phyloP scores from a whole-genome alignment of 2,888 invertebrate species.

The Monopis laevigella region DNA sequence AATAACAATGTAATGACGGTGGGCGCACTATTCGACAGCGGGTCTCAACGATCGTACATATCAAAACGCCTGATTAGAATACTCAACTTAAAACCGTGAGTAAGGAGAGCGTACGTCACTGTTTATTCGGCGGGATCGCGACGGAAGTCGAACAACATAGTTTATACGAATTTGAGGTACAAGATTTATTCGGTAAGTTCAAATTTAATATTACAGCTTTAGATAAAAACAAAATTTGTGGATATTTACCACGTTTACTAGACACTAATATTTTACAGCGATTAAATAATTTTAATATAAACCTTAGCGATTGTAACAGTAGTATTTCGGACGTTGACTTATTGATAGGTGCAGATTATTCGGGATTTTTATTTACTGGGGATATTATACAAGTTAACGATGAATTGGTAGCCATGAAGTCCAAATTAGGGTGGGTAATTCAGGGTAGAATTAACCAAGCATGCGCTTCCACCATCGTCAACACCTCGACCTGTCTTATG shows the following conservation, averaged over 20 bases:
- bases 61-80: too few relatives aligned
- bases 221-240: slow-evolving; percentile 1
- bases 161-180: neutral
- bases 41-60: too few relatives aligned
- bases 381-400: neutral
- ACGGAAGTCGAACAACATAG: neutral
- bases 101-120: neutral
- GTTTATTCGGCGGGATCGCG: neutral
- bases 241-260: neutral
- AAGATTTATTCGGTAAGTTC: neutral
- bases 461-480: neutral
- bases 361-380: neutral
- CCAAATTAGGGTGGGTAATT: slow-evolving; percentile 7
- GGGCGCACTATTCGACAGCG: too few relatives aligned
- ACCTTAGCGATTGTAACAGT: neutral
- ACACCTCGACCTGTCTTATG: neutral
- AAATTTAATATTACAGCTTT: neutral
- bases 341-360: slow-evolving; percentile 3
- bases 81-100: neutral
- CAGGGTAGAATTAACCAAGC: neutral
- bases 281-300: slow-evolving; percentile 1
- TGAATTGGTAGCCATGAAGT: slow-evolving; percentile 1
- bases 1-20: too few relatives aligned
- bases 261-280: neutral
- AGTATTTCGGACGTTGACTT: neutral